phyloP scores from a whole-genome alignment of 2,797 vertebrate species.

The Rhabdophis nuchalis region DNA sequence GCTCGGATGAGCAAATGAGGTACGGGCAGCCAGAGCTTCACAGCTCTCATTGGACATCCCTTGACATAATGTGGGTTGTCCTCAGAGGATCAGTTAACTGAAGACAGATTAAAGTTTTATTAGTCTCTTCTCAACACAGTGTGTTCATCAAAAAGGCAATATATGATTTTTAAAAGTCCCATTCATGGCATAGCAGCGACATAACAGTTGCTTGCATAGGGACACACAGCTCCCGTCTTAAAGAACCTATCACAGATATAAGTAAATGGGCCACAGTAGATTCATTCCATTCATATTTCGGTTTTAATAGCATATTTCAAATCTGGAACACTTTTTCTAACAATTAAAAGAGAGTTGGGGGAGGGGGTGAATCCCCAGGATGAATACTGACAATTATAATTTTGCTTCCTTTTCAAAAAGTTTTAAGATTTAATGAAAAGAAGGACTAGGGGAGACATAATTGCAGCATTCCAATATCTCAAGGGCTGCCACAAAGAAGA shows the following conservation, averaged over 20 bases:
- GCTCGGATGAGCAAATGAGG: slow-evolving; percentile 5
- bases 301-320: background rate
- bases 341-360: background rate
- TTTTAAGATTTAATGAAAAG: background rate
- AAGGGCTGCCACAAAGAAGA: background rate
- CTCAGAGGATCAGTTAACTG: slow-evolving; percentile 2
- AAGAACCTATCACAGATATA: background rate
- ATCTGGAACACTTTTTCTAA: background rate
- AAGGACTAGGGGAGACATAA: background rate
- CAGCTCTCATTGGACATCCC: background rate
- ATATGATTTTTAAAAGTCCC: background rate
- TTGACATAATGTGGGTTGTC: slow-evolving; percentile 12
- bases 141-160: background rate
- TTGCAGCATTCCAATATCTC: background rate
- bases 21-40: slow-evolving; percentile 10
- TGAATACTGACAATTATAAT: background rate
- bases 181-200: background rate
- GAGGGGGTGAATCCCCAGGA: background rate
- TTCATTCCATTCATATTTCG: background rate
- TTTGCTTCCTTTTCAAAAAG: background rate
- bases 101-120: slow-evolving; percentile 32
- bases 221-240: background rate
- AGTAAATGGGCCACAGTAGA: background rate
- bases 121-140: slow-evolving; percentile 6
- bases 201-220: background rate